Percentiles rank a stretch among this genome's conserved stretches.
Conservation (phyloP, 2,113 vertebrate genomes). For the Gadus macrocephalus region DNA sequence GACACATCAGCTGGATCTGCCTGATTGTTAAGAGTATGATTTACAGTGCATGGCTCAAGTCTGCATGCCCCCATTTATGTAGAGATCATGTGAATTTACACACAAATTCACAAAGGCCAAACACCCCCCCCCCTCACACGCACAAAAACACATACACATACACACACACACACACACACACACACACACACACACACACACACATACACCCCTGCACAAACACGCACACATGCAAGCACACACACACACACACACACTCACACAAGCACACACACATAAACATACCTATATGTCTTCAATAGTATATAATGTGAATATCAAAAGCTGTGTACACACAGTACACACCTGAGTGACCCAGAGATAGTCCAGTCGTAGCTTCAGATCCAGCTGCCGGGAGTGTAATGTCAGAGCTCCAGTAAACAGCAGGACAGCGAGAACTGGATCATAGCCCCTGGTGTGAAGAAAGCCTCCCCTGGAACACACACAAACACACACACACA, state of each 20-base stretch:
- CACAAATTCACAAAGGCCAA: background rate
- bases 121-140: too few relatives aligned
- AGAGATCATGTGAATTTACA: slow-evolving; percentile 5
- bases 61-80: background rate
- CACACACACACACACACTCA: too few relatives aligned
- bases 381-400: slow-evolving; percentile 93
- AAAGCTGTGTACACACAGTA: background rate
- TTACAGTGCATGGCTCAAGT: slow-evolving; percentile 9
- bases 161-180: too few relatives aligned
- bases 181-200: background rate
- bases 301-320: background rate
- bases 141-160: background rate
- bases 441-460: slow-evolving; percentile 84
- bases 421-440: slow-evolving; percentile 85
- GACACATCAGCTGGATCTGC: too few relatives aligned
- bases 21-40: too few relatives aligned
- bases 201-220: too few relatives aligned
- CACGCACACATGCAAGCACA: too few relatives aligned
- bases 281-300: background rate
- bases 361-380: slow-evolving; percentile 93
- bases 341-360: slow-evolving; percentile 91
- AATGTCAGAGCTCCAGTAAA: slow-evolving; percentile 88
- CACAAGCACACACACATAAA: too few relatives aligned
- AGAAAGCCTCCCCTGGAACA: slow-evolving; percentile 75
- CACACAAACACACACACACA: slow-evolving; percentile 28